phyloP scores from a whole-genome alignment of 2,888 invertebrate genomes.

The Hedychridium roseum region DNA sequence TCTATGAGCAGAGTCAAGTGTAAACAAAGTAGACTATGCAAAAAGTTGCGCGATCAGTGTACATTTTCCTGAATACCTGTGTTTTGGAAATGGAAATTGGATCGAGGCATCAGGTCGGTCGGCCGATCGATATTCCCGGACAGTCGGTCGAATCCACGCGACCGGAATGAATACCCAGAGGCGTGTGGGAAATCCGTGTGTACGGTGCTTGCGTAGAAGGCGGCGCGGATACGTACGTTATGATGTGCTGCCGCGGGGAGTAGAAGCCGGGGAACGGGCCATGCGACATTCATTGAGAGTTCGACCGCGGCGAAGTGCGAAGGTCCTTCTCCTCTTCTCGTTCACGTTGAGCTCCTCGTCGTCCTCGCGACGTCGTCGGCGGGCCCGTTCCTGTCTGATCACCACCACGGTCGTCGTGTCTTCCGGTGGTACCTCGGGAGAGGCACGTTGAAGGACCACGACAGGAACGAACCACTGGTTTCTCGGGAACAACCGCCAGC shows the following conservation, averaged over 20 bases:
- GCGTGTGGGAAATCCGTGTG: not conserved
- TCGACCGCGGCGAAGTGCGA: constrained; percentile 42
- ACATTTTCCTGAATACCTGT: no score
- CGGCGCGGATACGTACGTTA: constrained; percentile 18
- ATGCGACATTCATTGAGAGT: constrained; percentile 41
- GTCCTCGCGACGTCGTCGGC: constrained; percentile 1
- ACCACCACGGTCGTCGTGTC: constrained; percentile 7
- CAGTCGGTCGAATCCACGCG: not conserved
- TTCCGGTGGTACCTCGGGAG: no score
- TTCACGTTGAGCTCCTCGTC: not conserved
- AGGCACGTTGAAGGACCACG: no score
- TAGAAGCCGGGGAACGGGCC: constrained; percentile 10
- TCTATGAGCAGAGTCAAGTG: no score
- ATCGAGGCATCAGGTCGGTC: no score
- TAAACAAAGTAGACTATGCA: no score
- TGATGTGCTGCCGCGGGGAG: constrained; percentile 15
- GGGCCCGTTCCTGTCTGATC: constrained; percentile 1
- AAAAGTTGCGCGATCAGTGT: no score
- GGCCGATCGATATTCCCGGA: constrained; percentile 19
- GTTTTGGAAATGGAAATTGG: no score
- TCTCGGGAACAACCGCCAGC: no score
- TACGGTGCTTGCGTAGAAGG: not conserved
- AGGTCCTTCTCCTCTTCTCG: not conserved
- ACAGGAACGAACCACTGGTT: no score
- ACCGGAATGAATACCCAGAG: not conserved